Percentiles rank a stretch among this genome's conserved stretches.
phyloP scores from a whole-genome alignment of 2,797 vertebrate species.

The Melopsittacus undulatus region DNA sequence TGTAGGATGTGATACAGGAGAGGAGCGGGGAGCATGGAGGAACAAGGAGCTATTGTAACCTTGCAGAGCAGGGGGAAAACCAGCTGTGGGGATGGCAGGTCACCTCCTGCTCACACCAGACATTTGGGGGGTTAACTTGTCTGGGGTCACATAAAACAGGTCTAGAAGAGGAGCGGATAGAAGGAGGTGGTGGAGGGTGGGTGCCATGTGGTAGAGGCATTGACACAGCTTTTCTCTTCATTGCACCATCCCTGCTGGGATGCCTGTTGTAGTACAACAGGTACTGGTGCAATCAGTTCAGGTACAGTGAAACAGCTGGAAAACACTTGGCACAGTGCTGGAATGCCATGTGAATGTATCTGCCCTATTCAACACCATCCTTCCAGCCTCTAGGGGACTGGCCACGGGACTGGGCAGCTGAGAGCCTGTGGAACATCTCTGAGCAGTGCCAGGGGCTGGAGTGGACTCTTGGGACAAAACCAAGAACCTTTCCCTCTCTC shows the following conservation, averaged over 20 bases:
- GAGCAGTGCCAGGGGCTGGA: background rate
- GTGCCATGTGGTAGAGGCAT: background rate
- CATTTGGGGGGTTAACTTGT: background rate
- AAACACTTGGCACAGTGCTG: background rate
- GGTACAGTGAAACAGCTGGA: background rate
- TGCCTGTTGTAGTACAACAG: background rate
- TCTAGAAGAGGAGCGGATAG: background rate
- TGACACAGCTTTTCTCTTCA: background rate
- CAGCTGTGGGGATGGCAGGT: conserved; percentile 58
- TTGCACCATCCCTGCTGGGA: background rate
- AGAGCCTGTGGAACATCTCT: background rate
- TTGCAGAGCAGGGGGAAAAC: conserved; percentile 26
- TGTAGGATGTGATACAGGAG: conserved; percentile 66
- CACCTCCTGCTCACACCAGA: conserved; percentile 7
- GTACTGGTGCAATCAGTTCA: background rate
- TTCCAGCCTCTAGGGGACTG: fast-evolving
- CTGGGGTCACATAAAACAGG: background rate
- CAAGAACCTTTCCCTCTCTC: background rate
- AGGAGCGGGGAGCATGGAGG: background rate
- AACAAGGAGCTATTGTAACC: conserved; percentile 71
- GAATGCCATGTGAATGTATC: fast-evolving
- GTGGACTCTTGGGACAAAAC: background rate
- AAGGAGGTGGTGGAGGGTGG: background rate
- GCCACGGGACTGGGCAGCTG: fast-evolving
- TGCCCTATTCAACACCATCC: fast-evolving